Evolutionary conservation across 2,888 invertebrate genomes (phyloP).

Genomic region (Eupithecia pulchellata): DNA sequence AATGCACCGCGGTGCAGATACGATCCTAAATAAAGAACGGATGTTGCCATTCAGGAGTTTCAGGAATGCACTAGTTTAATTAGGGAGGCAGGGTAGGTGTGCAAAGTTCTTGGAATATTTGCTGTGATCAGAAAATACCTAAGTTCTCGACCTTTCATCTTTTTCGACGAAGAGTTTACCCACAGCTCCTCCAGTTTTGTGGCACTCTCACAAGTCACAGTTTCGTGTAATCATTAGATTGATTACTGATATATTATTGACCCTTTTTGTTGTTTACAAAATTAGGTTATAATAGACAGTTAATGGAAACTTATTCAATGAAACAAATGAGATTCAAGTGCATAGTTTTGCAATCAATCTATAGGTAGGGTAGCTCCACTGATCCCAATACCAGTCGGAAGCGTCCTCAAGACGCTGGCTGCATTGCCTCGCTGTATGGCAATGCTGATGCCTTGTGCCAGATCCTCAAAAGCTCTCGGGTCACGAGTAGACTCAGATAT

Average conservation of each 20-base stretch:
- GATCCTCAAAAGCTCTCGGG: too few relatives aligned
- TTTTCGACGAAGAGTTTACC: background rate
- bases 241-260: background rate
- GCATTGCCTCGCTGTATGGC: too few relatives aligned
- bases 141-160: background rate
- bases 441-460: too few relatives aligned
- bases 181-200: background rate
- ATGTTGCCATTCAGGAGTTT: slow-evolving; percentile 43
- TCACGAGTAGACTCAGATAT: too few relatives aligned
- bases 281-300: too few relatives aligned
- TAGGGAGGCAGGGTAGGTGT: background rate
- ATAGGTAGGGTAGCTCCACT: too few relatives aligned
- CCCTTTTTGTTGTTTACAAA: background rate
- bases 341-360: too few relatives aligned
- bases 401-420: too few relatives aligned
- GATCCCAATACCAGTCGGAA: too few relatives aligned
- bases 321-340: too few relatives aligned
- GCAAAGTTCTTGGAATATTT: background rate
- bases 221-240: background rate
- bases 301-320: too few relatives aligned
- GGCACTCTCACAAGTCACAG: background rate
- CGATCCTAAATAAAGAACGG: slow-evolving; percentile 52
- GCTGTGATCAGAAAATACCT: background rate
- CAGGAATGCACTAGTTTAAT: slow-evolving; percentile 22
- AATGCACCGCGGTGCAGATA: slow-evolving; percentile 58